A percentile compares a stretch with the other conserved stretches of the same genome.
Conservation (phyloP, 2,113 vertebrate species). For the Clinocottus analis region DNA sequence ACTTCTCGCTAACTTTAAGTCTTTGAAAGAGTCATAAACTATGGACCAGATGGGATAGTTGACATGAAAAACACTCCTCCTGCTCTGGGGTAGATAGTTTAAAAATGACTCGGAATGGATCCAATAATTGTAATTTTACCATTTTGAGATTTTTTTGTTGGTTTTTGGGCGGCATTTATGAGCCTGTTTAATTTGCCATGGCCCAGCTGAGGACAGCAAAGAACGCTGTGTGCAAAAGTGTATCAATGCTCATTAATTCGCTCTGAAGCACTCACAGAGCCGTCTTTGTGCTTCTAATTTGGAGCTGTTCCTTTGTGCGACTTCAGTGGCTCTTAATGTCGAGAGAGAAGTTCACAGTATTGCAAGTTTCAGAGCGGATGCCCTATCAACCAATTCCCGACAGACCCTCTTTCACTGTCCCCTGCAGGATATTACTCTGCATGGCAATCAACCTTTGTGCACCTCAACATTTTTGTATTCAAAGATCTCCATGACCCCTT, state of each 20-base stretch:
- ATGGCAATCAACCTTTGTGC: constrained; percentile 69
- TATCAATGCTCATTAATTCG: constrained; percentile 81
- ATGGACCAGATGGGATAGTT: constrained; percentile 50
- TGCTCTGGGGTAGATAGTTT: not conserved
- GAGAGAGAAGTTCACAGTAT: constrained; percentile 72
- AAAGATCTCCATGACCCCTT: constrained; percentile 32
- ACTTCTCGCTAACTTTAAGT: constrained; percentile 50
- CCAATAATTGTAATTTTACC: not conserved
- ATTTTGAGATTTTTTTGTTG: constrained; percentile 12
- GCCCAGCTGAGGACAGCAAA: constrained; percentile 58
- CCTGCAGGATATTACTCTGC: constrained; percentile 66
- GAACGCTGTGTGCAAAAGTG: constrained; percentile 76
- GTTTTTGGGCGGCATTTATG: constrained; percentile 12
- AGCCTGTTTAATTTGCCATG: constrained; percentile 32
- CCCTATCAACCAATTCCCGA: constrained; percentile 70
- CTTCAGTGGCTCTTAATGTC: constrained; percentile 76
- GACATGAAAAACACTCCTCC: not conserved
- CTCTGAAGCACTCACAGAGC: constrained; percentile 78
- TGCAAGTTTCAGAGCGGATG: constrained; percentile 66
- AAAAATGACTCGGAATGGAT: not conserved
- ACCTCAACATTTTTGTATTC: constrained; percentile 60
- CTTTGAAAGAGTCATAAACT: constrained; percentile 49
- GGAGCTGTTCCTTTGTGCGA: constrained; percentile 78
- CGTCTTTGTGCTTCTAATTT: constrained; percentile 82
- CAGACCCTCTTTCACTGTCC: constrained; percentile 62